A percentile compares a stretch with the other conserved stretches of the same genome.
Evolutionary conservation across 2,797 vertebrate species (phyloP).

Genomic region (Trichosurus vulpecula): DNA sequence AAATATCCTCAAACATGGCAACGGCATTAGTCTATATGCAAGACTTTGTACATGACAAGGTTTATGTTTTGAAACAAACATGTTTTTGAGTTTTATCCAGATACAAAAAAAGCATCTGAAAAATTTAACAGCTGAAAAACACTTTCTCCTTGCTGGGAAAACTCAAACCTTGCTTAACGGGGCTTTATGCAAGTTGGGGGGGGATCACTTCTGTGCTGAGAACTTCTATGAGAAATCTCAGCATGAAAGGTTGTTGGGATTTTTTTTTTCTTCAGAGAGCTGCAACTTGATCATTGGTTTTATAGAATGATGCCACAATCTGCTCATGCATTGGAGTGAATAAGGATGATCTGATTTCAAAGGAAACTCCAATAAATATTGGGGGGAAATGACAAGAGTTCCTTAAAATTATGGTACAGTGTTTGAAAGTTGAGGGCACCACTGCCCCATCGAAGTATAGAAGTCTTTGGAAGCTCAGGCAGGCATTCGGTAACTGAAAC

Average conservation of each 20-base stretch:
- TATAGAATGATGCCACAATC: conserved; percentile 64
- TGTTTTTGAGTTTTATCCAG: conserved; percentile 86
- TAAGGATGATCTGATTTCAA: conserved; percentile 74
- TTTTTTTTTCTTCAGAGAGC: conserved; percentile 68
- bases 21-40: conserved; percentile 80
- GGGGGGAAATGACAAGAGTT: conserved; percentile 45
- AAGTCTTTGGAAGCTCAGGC: conserved; percentile 57
- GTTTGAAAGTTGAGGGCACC: conserved; percentile 67
- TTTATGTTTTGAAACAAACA: conserved; percentile 88
- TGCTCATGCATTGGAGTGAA: conserved; percentile 68
- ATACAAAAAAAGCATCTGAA: conserved; percentile 83
- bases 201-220: conserved; percentile 83
- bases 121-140: conserved; percentile 88
- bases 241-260: conserved; percentile 79
- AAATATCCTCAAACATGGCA: conserved; percentile 79
- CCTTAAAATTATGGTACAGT: conserved; percentile 47
- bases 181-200: conserved; percentile 80
- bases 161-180: conserved; percentile 85
- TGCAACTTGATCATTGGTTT: conserved; percentile 69
- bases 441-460: conserved; percentile 55
- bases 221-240: conserved; percentile 83
- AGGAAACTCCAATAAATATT: conserved; percentile 66
- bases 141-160: conserved; percentile 85
- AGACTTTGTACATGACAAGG: conserved; percentile 83
- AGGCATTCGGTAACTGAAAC: conserved; percentile 71